These are phyloP conservation scores for Eumerus sabulonum DNA, from an alignment of 2,888 invertebrate species.

Conservation along the genomic window DNA sequence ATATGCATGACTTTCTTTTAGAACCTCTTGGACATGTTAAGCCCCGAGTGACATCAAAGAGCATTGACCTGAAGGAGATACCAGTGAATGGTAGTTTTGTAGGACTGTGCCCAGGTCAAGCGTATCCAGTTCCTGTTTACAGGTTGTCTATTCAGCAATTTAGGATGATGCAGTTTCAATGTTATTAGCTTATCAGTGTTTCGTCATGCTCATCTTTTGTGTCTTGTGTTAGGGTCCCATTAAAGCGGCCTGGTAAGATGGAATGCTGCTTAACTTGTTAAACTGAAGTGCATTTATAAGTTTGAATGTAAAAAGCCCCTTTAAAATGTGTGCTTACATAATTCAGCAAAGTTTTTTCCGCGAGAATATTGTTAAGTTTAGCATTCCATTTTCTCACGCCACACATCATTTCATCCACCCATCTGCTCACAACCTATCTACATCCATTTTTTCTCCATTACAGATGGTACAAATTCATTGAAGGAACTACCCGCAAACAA, in stretches of 20 bases:
- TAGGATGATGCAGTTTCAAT: too few species aligned
- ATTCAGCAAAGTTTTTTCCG: slow-evolving; percentile 11
- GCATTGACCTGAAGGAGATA: slow-evolving; percentile 76
- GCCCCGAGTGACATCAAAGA: slow-evolving; percentile 75
- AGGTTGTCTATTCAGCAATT: slow-evolving; percentile 79
- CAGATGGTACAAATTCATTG: slow-evolving; percentile 97
- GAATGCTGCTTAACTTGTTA: slow-evolving; percentile 36
- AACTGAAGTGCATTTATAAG: slow-evolving; percentile 24
- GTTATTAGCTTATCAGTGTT: too few species aligned
- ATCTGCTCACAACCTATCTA: neutral
- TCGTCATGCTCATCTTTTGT: too few species aligned
- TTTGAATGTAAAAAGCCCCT: neutral
- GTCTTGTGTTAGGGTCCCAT: neutral
- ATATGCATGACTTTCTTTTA: slow-evolving; percentile 63
- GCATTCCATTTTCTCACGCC: slow-evolving; percentile 65
- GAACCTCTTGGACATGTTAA: slow-evolving; percentile 77
- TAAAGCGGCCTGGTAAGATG: slow-evolving; percentile 45
- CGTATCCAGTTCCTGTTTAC: slow-evolving; percentile 82
- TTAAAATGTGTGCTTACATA: slow-evolving; percentile 21
- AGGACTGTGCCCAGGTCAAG: slow-evolving; percentile 80
- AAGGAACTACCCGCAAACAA: slow-evolving; percentile 90
- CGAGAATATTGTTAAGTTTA: slow-evolving; percentile 13
- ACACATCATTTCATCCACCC: neutral
- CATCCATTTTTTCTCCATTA: slow-evolving; percentile 26
- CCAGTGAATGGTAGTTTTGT: slow-evolving; percentile 69